Evolutionary conservation across 92 coral and sea anemone species (phyloP), one percentile per base, ranked within the genome.

Genomic region (Phenganax subtilis): DNA sequence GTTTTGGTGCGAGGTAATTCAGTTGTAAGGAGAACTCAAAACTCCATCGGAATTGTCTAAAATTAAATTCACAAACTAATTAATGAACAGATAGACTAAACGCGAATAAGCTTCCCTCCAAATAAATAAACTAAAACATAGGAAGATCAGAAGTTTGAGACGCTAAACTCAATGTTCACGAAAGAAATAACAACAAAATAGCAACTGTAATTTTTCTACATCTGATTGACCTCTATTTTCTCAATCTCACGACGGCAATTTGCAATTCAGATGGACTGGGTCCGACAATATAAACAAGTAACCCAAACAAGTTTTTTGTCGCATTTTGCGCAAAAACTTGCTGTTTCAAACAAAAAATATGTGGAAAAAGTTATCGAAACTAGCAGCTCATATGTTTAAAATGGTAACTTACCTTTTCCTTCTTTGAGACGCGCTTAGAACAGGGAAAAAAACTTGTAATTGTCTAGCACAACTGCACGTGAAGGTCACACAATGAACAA

Each of bases 401-500:
- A 52, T 56, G 27, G 52, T 20, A 57, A 57, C 5, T 37, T 28
- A 58, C 55, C 56, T 8, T 5, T 51, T 56, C 56, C 57, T 0
- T 51, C 30, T n/a, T 56, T 16, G 16, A 52, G 15, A 75, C 9
- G 55, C 16, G 55, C 17, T 55, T 30, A 52, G 12, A 8, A 28
- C 15, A 76, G 27, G 61, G 51, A 17, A 62, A 76, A 20, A 76
- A 76, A 6, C 51, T 29, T 10, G 81, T 76, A 10, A 76, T 58
- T 56, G 82, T 37, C 15, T 57, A 69, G 63, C 44, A 61, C 28
- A 57, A 29, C 37, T 58, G 67, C 82, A 78, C 82, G 82, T 78
- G 82, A 78, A 66, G 57, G 63, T 11, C 54, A 64, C 82, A 78
- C 82, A 78, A 78, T 61, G 55, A 51, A 78, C 82, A 78, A 78